Conservation (phyloP, 2,113 vertebrate species). For the Perca flavescens region DNA sequence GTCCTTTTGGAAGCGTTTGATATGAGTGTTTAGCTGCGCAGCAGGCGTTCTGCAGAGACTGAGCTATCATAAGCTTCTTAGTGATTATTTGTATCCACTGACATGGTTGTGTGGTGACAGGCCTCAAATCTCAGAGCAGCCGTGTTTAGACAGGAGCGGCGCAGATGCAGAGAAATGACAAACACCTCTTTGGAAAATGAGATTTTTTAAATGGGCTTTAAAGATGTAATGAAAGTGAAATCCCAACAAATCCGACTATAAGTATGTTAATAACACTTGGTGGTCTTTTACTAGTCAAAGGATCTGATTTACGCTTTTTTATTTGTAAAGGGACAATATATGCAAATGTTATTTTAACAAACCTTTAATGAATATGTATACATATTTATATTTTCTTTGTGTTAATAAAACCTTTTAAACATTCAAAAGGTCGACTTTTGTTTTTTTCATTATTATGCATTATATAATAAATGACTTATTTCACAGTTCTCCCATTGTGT, state of each 20-base stretch:
- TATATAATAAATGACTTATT: neutral
- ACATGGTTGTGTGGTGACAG: constrained; percentile 2
- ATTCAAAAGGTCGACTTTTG: neutral
- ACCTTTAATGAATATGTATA: constrained; percentile 40
- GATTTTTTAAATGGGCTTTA: neutral
- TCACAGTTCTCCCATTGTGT: neutral
- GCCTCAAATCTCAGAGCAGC: constrained; percentile 5
- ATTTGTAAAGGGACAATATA: constrained; percentile 10
- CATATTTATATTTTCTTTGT: constrained; percentile 56
- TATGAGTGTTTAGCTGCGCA: neutral
- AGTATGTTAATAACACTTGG: neutral
- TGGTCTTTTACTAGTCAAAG: neutral
- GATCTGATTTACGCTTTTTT: constrained; percentile 12
- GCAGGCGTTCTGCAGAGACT: neutral
- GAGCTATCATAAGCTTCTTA: constrained; percentile 43
- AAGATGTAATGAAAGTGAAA: neutral
- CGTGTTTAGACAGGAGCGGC: neutral
- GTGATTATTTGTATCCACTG: constrained; percentile 43
- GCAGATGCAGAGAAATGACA: neutral
- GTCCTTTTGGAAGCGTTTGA: constrained; percentile 44
- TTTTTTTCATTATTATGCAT: neutral
- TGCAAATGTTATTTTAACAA: constrained; percentile 35
- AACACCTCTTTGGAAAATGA: neutral
- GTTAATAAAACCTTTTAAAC: constrained; percentile 62
- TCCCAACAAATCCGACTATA: neutral